Percentiles rank a stretch among this genome's conserved stretches.
Conservation (phyloP, 2,113 vertebrate genomes). For the Bos javanicus region DNA sequence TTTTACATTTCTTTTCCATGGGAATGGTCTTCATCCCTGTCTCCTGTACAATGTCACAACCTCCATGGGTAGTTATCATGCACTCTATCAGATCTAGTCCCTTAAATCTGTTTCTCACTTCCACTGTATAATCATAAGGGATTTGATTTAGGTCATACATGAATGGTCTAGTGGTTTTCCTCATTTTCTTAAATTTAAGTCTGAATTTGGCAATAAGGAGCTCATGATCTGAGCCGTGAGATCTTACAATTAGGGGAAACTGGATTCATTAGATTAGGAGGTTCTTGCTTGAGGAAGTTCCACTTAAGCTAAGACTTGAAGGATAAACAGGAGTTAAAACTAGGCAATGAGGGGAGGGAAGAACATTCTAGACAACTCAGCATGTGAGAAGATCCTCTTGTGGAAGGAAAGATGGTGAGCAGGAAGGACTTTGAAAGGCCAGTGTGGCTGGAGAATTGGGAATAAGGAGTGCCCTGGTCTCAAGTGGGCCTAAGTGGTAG, state of each 20-base stretch:
- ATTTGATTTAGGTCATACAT: not conserved
- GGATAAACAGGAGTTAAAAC: not conserved
- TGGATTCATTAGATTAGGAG: not conserved
- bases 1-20: not conserved
- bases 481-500: not conserved
- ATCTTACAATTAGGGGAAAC: not conserved
- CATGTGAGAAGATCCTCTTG: not conserved
- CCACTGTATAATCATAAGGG: not conserved
- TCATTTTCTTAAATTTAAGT: not conserved
- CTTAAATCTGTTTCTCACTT: not conserved
- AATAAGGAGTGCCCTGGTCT: not conserved
- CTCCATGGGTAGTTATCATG: not conserved
- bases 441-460: not conserved
- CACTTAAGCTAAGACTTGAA: not conserved
- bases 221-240: not conserved
- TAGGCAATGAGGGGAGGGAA: not conserved
- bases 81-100: not conserved
- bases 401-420: not conserved
- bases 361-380: not conserved
- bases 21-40: not conserved
- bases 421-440: not conserved
- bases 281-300: not conserved
- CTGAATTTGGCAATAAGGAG: not conserved
- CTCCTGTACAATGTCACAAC: not conserved
- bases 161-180: not conserved